These are phyloP conservation scores for Rhyacichthys aspro DNA, from an alignment of 2,797 vertebrate genomes.

Conservation along the genomic window DNA sequence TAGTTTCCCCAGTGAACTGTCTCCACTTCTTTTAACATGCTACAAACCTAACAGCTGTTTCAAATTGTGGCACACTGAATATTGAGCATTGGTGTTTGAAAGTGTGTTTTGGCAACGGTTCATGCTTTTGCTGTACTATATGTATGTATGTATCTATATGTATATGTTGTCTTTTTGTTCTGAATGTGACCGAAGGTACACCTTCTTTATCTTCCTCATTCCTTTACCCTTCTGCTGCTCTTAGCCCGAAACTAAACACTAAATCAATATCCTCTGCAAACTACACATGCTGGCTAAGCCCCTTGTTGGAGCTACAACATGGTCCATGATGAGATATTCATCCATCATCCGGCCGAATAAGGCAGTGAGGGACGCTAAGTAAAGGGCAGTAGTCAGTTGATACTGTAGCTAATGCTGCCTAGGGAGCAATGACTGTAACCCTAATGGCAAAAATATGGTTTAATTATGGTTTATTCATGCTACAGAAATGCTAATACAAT, in stretches of 20 bases:
- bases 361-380: conserved; percentile 2
- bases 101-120: not conserved
- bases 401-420: conserved; percentile 19
- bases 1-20: conserved; percentile 1
- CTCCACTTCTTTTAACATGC: not conserved
- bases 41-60: not conserved
- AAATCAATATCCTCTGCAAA: conserved; percentile 50
- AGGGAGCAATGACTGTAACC: conserved; percentile 17
- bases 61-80: not conserved
- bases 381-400: conserved; percentile 33
- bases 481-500: conserved; percentile 3
- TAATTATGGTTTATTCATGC: not conserved
- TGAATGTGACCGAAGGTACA: conserved; percentile 30
- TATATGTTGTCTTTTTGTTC: conserved; percentile 22
- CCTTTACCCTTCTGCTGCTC: conserved; percentile 1
- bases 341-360: conserved; percentile 37
- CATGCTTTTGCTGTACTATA: not conserved
- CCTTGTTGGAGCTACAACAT: conserved; percentile 17
- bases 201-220: conserved; percentile 31
- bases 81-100: not conserved
- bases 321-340: conserved; percentile 35
- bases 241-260: conserved; percentile 36
- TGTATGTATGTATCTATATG: too few relatives aligned
- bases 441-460: conserved; percentile 20
- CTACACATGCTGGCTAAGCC: conserved; percentile 37